Evolutionary conservation across 1,140 invertebrate genomes (phyloP).

Genomic region (Brachionus plicatilis): DNA sequence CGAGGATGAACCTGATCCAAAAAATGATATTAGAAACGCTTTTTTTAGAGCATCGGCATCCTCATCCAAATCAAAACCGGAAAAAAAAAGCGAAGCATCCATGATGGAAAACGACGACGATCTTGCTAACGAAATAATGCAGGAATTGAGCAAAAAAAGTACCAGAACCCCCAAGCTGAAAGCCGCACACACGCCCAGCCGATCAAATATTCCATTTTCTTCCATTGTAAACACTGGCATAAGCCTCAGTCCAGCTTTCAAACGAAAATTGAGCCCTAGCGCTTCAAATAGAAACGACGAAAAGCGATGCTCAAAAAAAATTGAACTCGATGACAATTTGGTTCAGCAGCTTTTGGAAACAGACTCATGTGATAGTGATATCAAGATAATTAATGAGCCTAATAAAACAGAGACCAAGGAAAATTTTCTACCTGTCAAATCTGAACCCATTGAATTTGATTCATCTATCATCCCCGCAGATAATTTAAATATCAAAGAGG

Average conservation of each 20-base stretch:
- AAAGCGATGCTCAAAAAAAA: slow-evolving; percentile 28
- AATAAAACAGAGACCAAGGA: neutral
- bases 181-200: neutral
- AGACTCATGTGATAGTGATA: slow-evolving; percentile 4
- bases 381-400: neutral
- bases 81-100: neutral
- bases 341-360: slow-evolving; percentile 24
- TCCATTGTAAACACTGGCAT: slow-evolving; percentile 5
- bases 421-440: slow-evolving; percentile 28
- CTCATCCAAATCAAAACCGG: slow-evolving; percentile 3
- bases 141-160: slow-evolving; percentile 20
- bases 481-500: slow-evolving; percentile 3
- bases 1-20: neutral
- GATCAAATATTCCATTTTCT: neutral
- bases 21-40: slow-evolving; percentile 3
- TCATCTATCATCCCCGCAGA: neutral
- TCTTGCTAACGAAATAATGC: slow-evolving; percentile 37
- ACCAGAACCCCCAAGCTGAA: neutral
- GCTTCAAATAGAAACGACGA: neutral
- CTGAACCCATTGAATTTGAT: slow-evolving; percentile 26
- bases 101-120: neutral
- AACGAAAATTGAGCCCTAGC: slow-evolving; percentile 30
- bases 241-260: neutral
- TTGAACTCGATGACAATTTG: slow-evolving; percentile 28
- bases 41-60: neutral